Base-by-base conservation (phyloP, 2,113 vertebrate genomes). In the Regulus satrapa region DNA sequence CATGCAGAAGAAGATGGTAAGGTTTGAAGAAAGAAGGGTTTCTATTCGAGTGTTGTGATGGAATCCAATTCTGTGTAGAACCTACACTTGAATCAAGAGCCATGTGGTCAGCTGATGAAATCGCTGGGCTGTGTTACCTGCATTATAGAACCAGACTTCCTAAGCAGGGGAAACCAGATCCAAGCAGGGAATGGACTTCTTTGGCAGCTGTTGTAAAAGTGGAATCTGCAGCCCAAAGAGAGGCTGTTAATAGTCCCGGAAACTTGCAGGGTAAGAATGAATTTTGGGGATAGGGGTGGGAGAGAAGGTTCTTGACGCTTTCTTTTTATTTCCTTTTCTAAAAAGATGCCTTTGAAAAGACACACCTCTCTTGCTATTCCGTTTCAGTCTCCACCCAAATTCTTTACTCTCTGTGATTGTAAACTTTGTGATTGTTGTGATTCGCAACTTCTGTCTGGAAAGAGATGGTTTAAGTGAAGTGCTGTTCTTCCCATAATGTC, bases 151-250 rank as follows among this genome's bases (percentile, higher is more conserved):
- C 45, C 10, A 95, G 78, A 66, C 98, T 99, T 14, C 99, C 99
- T 20, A 98, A 97, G 72, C 98, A 97, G 85, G 99, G 99, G 51
- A 99, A 99, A 75, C 99, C 99, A 2, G 98, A 99, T 63, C 90
- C 97, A 26, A 97, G 94, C 43, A 97, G 98, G 62, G 98, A 99
- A 92, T 99, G 99, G 99, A 99, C 98, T 8, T 97, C 98, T 38
- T 96, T 99, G 76, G 98, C 99, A 34, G 98, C 99, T 1, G 97
- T 99, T 52, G 90, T 99, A 36, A 96, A 98, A 80, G 90, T 98
- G 84, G 96, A 97, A 25, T 41, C 78, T 38, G 20, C 88, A 34
- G 4, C 51, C 16, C 67, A 38, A 5, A 20, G 26, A 58, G 69
- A 68, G 25, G n/a, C 13, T 82, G 36, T 41, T 43, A 54, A 8